Base-by-base conservation (phyloP, 2,797 vertebrate genomes). In the Coilia nasus region DNA sequence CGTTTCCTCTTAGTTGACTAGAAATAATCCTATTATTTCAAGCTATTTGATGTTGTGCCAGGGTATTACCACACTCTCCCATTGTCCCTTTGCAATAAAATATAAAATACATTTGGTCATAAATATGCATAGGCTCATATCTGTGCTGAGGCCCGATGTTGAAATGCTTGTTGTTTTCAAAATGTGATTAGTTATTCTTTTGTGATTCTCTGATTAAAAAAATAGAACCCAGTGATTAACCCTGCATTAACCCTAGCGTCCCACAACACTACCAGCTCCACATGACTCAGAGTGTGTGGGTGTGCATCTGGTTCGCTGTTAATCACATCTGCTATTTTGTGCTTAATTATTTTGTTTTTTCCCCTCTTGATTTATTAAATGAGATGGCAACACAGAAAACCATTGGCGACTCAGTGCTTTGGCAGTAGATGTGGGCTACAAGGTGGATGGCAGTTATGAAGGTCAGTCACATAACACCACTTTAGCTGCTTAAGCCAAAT, bases 191-290 rank as follows among this genome's bases (percentile, higher is more conserved):
- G 71, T 78, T 41, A 78, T 78, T 78, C 71, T 78, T 78, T 78
- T 78, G 71, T 78, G 71, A 44, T 78, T 78, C 71, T 78, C 31
- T 78, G 71, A 78, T 78, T 78, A 78, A 78, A 78, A 78, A 78
- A 78, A 78, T 78, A 21, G 71, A 78, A 21, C 31, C 35, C 17
- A 78, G 71, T 78, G 71, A 78, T 78, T 78, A 78, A 78, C 71
- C 71, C 31, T 78, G 71, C 71, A 78, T 78, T 78, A 78, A 78
- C 71, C 71, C 41, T 31, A 78, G 41, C 41, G 71, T 78, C 71
- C 71, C 35, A 44, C 71, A 9, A 78, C 71, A 44, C 41, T 44
- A 78, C 35, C 71, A 41, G 6, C 41, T 41, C 71, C 71, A 78
- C 31, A 78, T 78, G 71, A 78, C 71, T 78, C 71, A 41, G 71